These are phyloP conservation scores for Clytia hemisphaerica DNA, from an alignment of 30 jellyfish, hydroid and myxozoan species.

Conservation along the genomic window DNA sequence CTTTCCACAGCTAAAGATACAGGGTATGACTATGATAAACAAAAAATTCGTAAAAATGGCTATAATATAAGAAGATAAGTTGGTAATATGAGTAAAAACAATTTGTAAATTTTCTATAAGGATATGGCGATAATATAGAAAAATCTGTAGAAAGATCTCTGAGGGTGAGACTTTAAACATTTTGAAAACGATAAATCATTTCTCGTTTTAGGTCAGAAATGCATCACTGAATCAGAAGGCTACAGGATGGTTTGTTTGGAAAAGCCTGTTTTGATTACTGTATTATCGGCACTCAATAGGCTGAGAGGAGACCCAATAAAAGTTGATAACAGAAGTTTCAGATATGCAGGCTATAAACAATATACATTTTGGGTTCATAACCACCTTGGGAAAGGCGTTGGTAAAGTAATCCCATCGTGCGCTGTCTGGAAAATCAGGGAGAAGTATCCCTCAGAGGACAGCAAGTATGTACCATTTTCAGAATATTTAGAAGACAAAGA, in stretches of 20 bases:
- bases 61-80: too few species aligned
- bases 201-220: too few species aligned
- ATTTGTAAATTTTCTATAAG: too few species aligned
- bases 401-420: slow-evolving; percentile 35
- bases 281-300: slow-evolving; percentile 21
- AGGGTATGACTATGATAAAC: not conserved
- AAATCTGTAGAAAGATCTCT: too few species aligned
- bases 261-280: slow-evolving; percentile 17
- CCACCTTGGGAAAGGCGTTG: slow-evolving; percentile 26
- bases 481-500: too few species aligned
- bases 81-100: too few species aligned
- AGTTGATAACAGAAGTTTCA: slow-evolving; percentile 5
- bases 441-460: too few species aligned
- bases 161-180: too few species aligned
- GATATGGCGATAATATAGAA: too few species aligned
- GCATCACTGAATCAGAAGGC: slow-evolving; percentile 5
- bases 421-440: slow-evolving; percentile 34
- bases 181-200: too few species aligned
- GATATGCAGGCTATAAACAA: slow-evolving; percentile 25
- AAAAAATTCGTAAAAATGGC: too few species aligned
- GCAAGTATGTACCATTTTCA: slow-evolving; percentile 23
- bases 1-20: slow-evolving; percentile 2
- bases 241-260: slow-evolving; percentile 27
- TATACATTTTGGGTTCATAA: slow-evolving; percentile 39
- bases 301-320: slow-evolving; percentile 16